Evolutionary conservation across 1,140 invertebrate genomes (phyloP).

Genomic region (Hyles euphorbiae): DNA sequence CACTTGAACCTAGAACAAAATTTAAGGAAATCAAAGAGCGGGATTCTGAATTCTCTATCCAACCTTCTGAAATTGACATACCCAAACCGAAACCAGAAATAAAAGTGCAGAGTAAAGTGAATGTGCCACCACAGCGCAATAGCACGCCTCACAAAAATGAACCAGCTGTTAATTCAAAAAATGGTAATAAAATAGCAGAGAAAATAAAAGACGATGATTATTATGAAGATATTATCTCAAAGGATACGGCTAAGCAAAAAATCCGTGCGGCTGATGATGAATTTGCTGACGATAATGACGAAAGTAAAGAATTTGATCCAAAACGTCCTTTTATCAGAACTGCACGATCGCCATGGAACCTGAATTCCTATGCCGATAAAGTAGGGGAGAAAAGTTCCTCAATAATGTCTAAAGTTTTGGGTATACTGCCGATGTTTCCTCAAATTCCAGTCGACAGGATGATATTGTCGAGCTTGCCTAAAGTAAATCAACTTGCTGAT

Average conservation of each 20-base stretch:
- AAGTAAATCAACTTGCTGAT: background rate
- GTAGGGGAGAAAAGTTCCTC: constrained; percentile 32
- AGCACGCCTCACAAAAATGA: constrained; percentile 12
- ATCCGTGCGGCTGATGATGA: constrained; percentile 21
- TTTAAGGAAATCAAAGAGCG: constrained; percentile 13
- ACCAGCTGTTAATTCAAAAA: constrained; percentile 8
- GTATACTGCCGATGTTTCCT: constrained; percentile 44
- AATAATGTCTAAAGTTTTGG: constrained; percentile 35
- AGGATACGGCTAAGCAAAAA: constrained; percentile 14
- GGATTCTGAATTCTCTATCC: background rate
- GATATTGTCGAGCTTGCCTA: background rate
- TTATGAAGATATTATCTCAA: constrained; percentile 33
- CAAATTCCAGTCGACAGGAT: constrained; percentile 28
- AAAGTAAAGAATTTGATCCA: constrained; percentile 29
- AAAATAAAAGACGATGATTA: constrained; percentile 37
- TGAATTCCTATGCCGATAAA: constrained; percentile 31
- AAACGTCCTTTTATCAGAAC: constrained; percentile 23
- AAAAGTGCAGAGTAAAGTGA: constrained; percentile 22
- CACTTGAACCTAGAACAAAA: constrained; percentile 39
- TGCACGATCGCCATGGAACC: constrained; percentile 35
- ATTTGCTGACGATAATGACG: constrained; percentile 32
- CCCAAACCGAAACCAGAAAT: constrained; percentile 6
- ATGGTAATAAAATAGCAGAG: constrained; percentile 11
- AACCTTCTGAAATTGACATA: background rate
- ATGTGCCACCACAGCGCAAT: background rate